These are phyloP conservation scores for Gymnosoma rotundatum DNA, from an alignment of 2,888 invertebrate genomes.

Conservation along the genomic window DNA sequence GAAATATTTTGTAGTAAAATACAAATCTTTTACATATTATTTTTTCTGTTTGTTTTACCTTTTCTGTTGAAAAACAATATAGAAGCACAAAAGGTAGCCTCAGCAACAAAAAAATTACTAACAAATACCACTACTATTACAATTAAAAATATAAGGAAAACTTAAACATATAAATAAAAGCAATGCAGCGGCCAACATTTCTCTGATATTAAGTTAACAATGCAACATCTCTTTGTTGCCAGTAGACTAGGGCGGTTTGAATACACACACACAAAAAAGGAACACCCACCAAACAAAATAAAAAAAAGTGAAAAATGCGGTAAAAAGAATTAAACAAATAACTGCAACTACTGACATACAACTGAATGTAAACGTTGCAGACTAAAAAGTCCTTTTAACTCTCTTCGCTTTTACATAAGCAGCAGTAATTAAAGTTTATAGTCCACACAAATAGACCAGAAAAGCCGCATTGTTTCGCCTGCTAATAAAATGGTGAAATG, in stretches of 20 bases:
- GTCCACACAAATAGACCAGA: neutral
- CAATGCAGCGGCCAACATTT: slow-evolving; percentile 19
- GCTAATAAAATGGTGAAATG: no score
- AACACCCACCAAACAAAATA: neutral
- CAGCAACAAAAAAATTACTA: neutral
- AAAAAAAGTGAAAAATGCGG: neutral
- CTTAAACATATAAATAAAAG: slow-evolving; percentile 2
- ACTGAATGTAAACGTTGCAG: neutral
- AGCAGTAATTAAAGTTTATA: no score
- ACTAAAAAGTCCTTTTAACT: neutral
- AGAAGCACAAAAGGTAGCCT: neutral
- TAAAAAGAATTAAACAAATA: slow-evolving; percentile 8
- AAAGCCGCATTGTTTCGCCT: neutral
- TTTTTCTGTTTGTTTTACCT: neutral
- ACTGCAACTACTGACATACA: neutral
- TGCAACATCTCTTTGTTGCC: slow-evolving; percentile 12
- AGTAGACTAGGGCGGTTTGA: neutral
- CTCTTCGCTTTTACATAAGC: neutral
- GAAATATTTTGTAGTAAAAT: slow-evolving; percentile 59
- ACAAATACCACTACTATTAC: neutral
- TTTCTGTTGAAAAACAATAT: slow-evolving; percentile 22
- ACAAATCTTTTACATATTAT: slow-evolving; percentile 27
- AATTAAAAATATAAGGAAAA: neutral
- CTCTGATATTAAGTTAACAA: neutral
- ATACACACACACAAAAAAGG: neutral